Base-by-base conservation (phyloP, 2,888 invertebrate species). In the Tenthredo mesomela region DNA sequence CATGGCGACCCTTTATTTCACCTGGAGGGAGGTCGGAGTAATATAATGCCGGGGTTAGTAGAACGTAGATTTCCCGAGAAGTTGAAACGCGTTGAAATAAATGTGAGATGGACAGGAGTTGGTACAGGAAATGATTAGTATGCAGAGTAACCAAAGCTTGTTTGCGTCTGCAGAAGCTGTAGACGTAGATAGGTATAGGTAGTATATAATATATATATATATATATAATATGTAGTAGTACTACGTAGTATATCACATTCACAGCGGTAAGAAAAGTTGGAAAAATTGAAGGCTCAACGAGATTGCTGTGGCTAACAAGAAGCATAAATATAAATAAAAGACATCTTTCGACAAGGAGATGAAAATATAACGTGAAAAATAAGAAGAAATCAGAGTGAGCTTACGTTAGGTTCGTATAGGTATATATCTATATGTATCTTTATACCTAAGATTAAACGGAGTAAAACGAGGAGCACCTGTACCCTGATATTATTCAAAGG, bases 281-380 rank as follows among this genome's bases (percentile, higher is more conserved):
- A 61, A 61, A 25, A 73, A 43, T 73, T 29, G n/a, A 40, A 21
- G 40, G 43, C 18, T 21, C 21, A 73, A 43, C n/a, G 71, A 43
- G 71, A 73, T 40, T 73, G 71, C 71, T 18, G 71, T 73, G 43
- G 18, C 25, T 73, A 73, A 12, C 25, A n/a, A 43, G 40, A 73
- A 40, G 25, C 10, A 73, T 43, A 21, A 25, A 73, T 25, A 29
- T 73, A 73, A 73, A 73, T 73, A 40, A 43, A 43, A 43, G 40
- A 43, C 21, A 73, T 15, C 43, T 37, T 70, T 70, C 37, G 70
- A 73, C 71, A 43, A 73, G 71, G 43, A 73, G 71, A 73, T 73
- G 71, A 73, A 73, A 73, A 73, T n/a, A n/a, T 73, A 25, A 61
- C 21, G 61, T 25, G 70, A 33, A 70, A 70, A 29, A 70, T 70